phyloP scores from a whole-genome alignment of 2,113 vertebrate genomes.

The Actinemys pallida region DNA sequence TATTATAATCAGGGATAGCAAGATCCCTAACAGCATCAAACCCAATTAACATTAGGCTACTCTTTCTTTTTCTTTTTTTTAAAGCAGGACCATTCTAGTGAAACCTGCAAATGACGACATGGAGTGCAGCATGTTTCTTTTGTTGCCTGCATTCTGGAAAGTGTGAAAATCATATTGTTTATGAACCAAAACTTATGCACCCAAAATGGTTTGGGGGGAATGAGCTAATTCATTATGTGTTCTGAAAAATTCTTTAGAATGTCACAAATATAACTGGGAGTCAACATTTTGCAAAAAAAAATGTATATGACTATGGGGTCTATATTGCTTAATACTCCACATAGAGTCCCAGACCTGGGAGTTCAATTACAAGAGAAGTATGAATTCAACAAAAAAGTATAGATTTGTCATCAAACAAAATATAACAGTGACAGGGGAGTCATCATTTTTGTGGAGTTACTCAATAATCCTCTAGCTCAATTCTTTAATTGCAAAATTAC shows the following conservation, averaged over 20 bases:
- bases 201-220: not conserved
- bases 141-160: not conserved
- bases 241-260: not conserved
- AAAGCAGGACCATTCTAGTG: not conserved
- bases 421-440: not conserved
- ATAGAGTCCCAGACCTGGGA: rapidly evolving
- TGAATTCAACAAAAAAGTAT: not conserved
- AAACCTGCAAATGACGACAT: not conserved
- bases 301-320: rapidly evolving
- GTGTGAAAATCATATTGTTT: not conserved
- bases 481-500: not conserved
- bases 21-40: not conserved
- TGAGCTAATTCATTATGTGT: not conserved
- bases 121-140: not conserved
- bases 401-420: not conserved
- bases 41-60: not conserved
- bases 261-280: not conserved
- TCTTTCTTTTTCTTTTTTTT: not conserved
- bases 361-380: not conserved
- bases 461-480: not conserved
- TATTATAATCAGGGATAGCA: not conserved
- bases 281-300: not conserved
- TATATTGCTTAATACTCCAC: not conserved
- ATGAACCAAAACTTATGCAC: not conserved
- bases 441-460: not conserved